These are phyloP conservation scores for Xestia sexstrigata DNA, from an alignment of 2,888 invertebrate species.

Conservation along the genomic window DNA sequence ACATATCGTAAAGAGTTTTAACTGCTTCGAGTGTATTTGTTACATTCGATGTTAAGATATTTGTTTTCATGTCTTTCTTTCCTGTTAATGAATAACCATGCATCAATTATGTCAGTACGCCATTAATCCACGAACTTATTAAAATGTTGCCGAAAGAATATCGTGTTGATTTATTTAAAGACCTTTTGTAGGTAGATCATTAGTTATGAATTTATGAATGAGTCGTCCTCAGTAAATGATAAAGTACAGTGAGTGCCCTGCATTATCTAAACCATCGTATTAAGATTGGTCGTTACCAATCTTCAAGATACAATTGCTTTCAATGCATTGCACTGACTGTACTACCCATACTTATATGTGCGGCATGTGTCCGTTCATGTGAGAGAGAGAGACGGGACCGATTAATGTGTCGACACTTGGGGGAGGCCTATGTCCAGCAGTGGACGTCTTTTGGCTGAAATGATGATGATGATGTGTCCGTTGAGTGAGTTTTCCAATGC, in stretches of 20 bases:
- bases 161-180: too few relatives aligned
- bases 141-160: not conserved
- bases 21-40: conserved; percentile 28
- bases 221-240: not conserved
- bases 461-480: too few relatives aligned
- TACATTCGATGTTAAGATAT: conserved; percentile 10
- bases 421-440: too few relatives aligned
- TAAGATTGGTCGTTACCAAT: too few relatives aligned
- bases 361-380: too few relatives aligned
- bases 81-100: not conserved
- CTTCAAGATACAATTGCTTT: too few relatives aligned
- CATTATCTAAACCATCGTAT: not conserved
- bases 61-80: conserved; percentile 11
- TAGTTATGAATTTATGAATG: not conserved
- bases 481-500: not conserved
- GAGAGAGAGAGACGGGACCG: too few relatives aligned
- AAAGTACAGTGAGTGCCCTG: not conserved
- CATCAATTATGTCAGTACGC: conserved; percentile 1
- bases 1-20: conserved; percentile 33
- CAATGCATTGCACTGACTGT: not conserved
- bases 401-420: too few relatives aligned
- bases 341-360: not conserved
- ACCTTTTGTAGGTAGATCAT: not conserved
- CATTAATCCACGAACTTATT: conserved; percentile 15
- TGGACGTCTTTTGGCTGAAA: too few relatives aligned